A percentile compares a stretch with the other conserved stretches of the same genome.
phyloP scores from a whole-genome alignment of 2,797 vertebrate species.

The Coccyzus lansbergi region DNA sequence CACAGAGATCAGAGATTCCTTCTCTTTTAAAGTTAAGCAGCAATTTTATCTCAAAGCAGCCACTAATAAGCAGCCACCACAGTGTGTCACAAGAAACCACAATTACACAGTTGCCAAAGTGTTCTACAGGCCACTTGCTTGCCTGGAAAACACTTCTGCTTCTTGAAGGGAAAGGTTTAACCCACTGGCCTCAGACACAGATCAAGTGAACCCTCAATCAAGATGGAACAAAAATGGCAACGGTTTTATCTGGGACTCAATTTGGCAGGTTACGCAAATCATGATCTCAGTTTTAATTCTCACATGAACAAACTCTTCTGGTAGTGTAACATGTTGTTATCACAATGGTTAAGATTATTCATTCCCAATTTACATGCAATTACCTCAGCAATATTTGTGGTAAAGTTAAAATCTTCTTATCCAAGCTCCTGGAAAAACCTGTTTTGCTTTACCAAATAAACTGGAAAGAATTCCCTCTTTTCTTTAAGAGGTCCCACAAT shows the following conservation, averaged over 20 bases:
- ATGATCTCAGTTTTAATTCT: background rate
- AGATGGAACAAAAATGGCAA: background rate
- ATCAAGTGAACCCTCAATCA: background rate
- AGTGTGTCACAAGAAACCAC: background rate
- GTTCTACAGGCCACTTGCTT: background rate
- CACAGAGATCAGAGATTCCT: background rate
- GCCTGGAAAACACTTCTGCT: background rate
- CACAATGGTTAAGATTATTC: background rate
- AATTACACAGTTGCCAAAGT: background rate
- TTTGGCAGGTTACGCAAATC: background rate
- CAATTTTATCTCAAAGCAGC: background rate
- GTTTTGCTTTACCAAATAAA: background rate
- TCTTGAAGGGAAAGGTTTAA: background rate
- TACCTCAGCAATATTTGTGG: background rate
- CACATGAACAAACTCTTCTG: background rate
- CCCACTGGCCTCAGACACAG: background rate
- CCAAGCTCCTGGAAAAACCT: background rate
- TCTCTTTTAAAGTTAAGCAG: background rate
- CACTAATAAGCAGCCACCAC: background rate
- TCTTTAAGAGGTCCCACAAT: background rate
- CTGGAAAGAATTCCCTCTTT: background rate
- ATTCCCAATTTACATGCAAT: background rate
- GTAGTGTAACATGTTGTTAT: accelerated
- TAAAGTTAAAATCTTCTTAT: slow-evolving; percentile 1
- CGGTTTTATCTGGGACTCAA: background rate